These are phyloP conservation scores for Caenorhabditis sp. DNA, from an alignment of 2,888 invertebrate genomes.

Conservation along the genomic window DNA sequence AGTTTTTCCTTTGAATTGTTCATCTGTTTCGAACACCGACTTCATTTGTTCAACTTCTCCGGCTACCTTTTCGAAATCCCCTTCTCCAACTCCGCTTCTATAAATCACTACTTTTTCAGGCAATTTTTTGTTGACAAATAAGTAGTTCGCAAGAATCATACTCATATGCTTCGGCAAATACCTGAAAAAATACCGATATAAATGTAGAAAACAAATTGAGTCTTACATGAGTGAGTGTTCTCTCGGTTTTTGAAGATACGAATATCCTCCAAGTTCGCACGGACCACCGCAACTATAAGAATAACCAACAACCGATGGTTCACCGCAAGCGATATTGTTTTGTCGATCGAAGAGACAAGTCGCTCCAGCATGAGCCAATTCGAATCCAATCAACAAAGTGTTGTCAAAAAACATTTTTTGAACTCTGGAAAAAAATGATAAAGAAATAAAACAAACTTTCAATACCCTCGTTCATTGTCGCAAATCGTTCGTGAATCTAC, in stretches of 20 bases:
- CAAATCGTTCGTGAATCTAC: slow-evolving; percentile 5
- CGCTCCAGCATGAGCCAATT: slow-evolving; percentile 40
- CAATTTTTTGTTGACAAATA: background rate
- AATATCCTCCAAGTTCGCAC: slow-evolving; percentile 25
- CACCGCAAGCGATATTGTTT: slow-evolving; percentile 17
- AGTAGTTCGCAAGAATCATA: background rate
- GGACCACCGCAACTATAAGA: slow-evolving; percentile 16
- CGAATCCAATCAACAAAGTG: slow-evolving; percentile 43
- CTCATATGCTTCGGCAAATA: background rate
- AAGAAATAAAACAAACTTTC: background rate
- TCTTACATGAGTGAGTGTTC: slow-evolving; percentile 14
- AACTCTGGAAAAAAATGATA: background rate
- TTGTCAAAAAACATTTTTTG: slow-evolving; percentile 15
- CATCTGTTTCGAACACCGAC: background rate
- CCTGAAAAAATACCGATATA: background rate
- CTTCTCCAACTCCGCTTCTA: background rate
- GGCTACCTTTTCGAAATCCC: background rate
- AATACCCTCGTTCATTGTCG: slow-evolving; percentile 3
- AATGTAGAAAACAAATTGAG: no score
- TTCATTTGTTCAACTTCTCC: background rate
- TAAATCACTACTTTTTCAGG: slow-evolving; percentile 8
- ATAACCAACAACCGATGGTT: slow-evolving; percentile 50
- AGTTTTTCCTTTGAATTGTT: background rate
- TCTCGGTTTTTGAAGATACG: slow-evolving; percentile 18
- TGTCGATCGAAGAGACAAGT: slow-evolving; percentile 36